Conservation (phyloP, 2,888 invertebrate species). For the Ptychoptera contaminata region DNA sequence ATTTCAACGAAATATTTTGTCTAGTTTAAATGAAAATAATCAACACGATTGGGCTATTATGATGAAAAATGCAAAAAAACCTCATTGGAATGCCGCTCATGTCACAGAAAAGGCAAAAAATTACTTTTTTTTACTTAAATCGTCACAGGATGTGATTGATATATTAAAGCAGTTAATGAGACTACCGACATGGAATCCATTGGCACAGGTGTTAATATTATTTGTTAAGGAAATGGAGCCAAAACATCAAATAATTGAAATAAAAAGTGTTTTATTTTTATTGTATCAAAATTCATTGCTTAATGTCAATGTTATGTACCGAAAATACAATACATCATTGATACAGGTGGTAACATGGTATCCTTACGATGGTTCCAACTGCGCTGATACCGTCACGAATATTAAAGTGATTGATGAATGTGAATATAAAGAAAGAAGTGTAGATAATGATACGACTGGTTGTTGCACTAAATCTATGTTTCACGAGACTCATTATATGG, state of each 20-base stretch:
- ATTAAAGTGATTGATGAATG: slow-evolving; percentile 3
- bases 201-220: slow-evolving; percentile 26
- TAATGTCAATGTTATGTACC: slow-evolving; percentile 25
- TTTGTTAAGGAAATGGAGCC: slow-evolving; percentile 16
- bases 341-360: slow-evolving; percentile 22
- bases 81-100: slow-evolving; percentile 2
- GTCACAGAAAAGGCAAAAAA: slow-evolving; percentile 22
- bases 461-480: neutral
- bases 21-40: slow-evolving; percentile 6
- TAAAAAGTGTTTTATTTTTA: slow-evolving; percentile 11
- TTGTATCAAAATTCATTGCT: slow-evolving; percentile 23
- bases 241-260: slow-evolving; percentile 15
- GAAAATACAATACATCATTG: slow-evolving; percentile 17
- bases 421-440: neutral
- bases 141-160: slow-evolving; percentile 22
- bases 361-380: slow-evolving; percentile 26
- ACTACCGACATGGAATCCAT: slow-evolving; percentile 25
- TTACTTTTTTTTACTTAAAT: slow-evolving; percentile 23
- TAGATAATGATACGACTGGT: neutral
- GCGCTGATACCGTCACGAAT: slow-evolving; percentile 17
- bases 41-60: slow-evolving; percentile 8
- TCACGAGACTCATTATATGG: neutral
- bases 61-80: slow-evolving; percentile 6
- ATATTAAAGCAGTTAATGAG: slow-evolving; percentile 20
- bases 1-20: slow-evolving; percentile 5